These are phyloP conservation scores for Orthonychiurus folsomi DNA, from an alignment of 2,888 invertebrate species.

Conservation along the genomic window DNA sequence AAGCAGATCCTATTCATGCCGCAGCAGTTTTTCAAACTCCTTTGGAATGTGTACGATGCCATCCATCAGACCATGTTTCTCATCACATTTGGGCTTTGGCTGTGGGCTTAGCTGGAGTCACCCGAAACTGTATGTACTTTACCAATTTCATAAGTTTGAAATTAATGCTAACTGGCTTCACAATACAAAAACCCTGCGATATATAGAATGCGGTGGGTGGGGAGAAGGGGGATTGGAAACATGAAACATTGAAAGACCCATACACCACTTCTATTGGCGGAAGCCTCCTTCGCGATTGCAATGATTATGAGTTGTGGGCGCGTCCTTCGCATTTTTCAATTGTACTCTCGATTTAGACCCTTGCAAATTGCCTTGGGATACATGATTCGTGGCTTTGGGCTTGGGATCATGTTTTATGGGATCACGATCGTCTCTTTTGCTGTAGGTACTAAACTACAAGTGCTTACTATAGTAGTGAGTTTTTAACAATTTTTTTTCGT, in stretches of 20 bases:
- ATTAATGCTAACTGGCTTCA: too few relatives aligned
- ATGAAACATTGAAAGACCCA: conserved; percentile 57
- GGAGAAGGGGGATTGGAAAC: not conserved
- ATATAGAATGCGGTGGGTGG: not conserved
- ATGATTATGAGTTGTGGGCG: conserved; percentile 59
- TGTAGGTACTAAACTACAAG: conserved; percentile 48
- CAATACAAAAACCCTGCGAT: too few relatives aligned
- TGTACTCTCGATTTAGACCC: conserved; percentile 58
- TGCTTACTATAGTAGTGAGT: too few relatives aligned
- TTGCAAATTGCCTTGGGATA: conserved; percentile 53
- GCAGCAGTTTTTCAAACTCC: conserved; percentile 50
- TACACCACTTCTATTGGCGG: conserved; percentile 57
- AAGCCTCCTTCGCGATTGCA: conserved; percentile 58
- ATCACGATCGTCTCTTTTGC: conserved; percentile 55
- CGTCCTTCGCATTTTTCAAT: conserved; percentile 55
- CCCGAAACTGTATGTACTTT: too few relatives aligned
- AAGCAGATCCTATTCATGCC: conserved; percentile 50
- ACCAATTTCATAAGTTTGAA: too few relatives aligned
- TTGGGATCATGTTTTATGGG: conserved; percentile 52
- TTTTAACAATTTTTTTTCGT: too few relatives aligned
- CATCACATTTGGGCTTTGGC: conserved; percentile 56
- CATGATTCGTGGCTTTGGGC: conserved; percentile 55
- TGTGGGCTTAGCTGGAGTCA: conserved; percentile 51
- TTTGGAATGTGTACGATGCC: conserved; percentile 59
- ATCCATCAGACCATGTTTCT: conserved; percentile 53